Evolutionary conservation across 2,888 invertebrate genomes (phyloP), one percentile per base, ranked within the genome.

Genomic region (Exephanes ischioxanthus): DNA sequence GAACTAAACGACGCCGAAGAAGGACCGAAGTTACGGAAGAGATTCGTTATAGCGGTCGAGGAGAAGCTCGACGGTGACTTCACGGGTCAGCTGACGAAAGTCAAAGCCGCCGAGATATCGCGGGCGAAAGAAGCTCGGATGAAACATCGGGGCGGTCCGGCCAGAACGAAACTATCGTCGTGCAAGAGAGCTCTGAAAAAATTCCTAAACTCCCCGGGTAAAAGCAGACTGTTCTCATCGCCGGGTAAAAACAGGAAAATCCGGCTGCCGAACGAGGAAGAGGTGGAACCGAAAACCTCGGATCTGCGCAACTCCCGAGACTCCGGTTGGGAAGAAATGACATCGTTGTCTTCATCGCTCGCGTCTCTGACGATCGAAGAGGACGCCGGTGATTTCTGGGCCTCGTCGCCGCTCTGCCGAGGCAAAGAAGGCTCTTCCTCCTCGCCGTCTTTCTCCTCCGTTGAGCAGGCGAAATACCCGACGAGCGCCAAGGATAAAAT

Each of bases 131-230:
- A 48, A 48, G 16, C 1, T 16, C 3, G 16, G 14, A 3, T 16
- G 3, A 41, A 11, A 41, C 2, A 11, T 41, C 41, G 11, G 9
- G 11, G 2, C 41, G 16, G 22, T 45, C 70, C 61, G 6, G 73
- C 16, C 3, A 75, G 51, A 30, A 70, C 37, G 22, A 51, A 51
- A 9, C 51, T 80, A 1, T 45, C 41, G 16, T 63, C 61, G 26
- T 83, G 63, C 70, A 75, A 63, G 30, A 68, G 45, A 48, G 63
- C 26, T 3, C 33, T 83, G 58, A 83, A 68, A 33, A 83, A 80
- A 19, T 53, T 75, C 11, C 26, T 55, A n/a, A 16, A 22, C 22
- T 75, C 70, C 7, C 83, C 70, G 70, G 33, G 19, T 1, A 79
- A 75, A 55, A 19, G 5, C 5, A 22, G 30, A 14, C 33, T 75